Conservation (phyloP, 1,140 invertebrate genomes). For the Camponotus vicinus region DNA sequence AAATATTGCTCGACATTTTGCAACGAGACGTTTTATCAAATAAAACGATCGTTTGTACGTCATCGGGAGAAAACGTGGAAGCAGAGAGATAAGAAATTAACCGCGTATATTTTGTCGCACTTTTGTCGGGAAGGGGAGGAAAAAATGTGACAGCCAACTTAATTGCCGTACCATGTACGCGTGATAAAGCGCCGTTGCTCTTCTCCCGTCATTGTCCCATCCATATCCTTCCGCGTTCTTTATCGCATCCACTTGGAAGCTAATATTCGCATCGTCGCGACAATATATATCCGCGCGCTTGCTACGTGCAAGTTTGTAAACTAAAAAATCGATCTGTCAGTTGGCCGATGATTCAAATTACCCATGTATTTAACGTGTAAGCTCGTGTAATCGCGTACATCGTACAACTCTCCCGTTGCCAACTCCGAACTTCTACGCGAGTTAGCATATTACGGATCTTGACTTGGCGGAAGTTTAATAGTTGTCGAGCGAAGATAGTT, state of each 20-base stretch:
- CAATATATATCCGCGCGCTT: neutral
- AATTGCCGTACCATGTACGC: neutral
- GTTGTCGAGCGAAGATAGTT: slow-evolving; percentile 8
- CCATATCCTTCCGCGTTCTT: neutral
- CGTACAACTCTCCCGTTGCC: slow-evolving; percentile 16
- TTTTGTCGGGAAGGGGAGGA: neutral
- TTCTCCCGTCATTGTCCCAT: neutral
- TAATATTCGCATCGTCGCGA: slow-evolving; percentile 4
- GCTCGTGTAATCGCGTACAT: slow-evolving; percentile 8
- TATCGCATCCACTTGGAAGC: neutral
- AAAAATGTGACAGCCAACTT: slow-evolving; percentile 8
- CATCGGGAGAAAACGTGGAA: neutral
- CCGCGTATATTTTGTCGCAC: neutral
- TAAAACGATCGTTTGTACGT: neutral
- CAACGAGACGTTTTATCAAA: neutral
- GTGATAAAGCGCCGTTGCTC: neutral
- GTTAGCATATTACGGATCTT: slow-evolving; percentile 30
- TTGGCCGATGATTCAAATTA: slow-evolving; percentile 7
- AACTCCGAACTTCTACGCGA: slow-evolving; percentile 38
- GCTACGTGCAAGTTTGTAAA: neutral
- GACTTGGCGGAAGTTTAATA: slow-evolving; percentile 52
- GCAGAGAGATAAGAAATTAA: neutral
- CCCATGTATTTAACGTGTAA: neutral
- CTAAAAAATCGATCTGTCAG: neutral
- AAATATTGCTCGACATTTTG: neutral